Evolutionary conservation across 1,140 invertebrate species (phyloP).

Genomic region (Diachasmimorpha longicaudata): DNA sequence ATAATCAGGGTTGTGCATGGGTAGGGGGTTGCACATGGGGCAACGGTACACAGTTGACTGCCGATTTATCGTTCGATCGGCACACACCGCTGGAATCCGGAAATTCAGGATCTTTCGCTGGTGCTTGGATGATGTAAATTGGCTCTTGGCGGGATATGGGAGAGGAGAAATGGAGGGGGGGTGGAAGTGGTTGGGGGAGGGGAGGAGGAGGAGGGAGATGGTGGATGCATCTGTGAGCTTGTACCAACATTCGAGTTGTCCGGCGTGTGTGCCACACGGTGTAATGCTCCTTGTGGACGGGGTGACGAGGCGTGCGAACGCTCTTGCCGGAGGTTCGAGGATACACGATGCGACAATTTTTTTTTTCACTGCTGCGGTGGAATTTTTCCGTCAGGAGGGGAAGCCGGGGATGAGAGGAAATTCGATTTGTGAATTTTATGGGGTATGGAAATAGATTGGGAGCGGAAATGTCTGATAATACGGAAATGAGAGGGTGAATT

Average conservation of each 20-base stretch:
- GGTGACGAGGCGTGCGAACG: slow-evolving; percentile 45
- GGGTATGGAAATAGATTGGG: no score
- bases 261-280: neutral
- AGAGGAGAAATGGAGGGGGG: neutral
- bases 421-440: no score
- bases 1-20: slow-evolving; percentile 22
- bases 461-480: no score
- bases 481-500: no score
- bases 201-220: neutral
- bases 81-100: slow-evolving; percentile 42
- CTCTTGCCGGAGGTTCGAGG: slow-evolving; percentile 14
- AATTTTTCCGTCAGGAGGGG: no score
- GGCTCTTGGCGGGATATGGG: slow-evolving; percentile 17
- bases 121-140: slow-evolving; percentile 42
- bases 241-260: neutral
- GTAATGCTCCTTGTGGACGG: slow-evolving; percentile 18
- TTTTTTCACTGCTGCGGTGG: no score
- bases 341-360: no score
- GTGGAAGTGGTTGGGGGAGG: neutral
- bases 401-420: no score
- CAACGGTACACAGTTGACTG: slow-evolving; percentile 42
- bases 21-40: slow-evolving; percentile 8
- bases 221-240: neutral
- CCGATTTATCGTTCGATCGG: slow-evolving; percentile 47
- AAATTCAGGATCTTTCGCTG: slow-evolving; percentile 37